phyloP scores from a whole-genome alignment of 2,797 vertebrate genomes.

The Enteromius trimaculatus region DNA sequence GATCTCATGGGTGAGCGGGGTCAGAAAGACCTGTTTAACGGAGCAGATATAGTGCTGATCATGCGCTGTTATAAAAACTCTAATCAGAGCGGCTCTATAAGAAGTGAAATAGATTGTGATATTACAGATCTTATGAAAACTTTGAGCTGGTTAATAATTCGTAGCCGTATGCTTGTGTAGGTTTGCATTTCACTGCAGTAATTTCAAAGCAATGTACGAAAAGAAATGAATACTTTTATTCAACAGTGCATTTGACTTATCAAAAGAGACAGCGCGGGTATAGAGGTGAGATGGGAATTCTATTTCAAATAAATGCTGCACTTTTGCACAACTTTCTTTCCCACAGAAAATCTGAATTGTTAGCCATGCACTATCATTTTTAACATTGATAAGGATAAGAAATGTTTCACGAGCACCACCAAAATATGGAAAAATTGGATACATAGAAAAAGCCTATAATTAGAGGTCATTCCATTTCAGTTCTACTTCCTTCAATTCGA shows the following conservation, averaged over 20 bases:
- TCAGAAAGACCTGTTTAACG: conserved; percentile 48
- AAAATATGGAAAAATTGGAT: not conserved
- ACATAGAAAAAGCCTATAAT: not conserved
- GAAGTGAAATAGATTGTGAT: conserved; percentile 30
- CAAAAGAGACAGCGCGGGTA: not conserved
- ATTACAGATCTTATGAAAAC: conserved; percentile 40
- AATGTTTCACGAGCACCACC: not conserved
- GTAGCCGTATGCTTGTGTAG: conserved; percentile 6
- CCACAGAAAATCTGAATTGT: not conserved
- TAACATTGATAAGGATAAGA: too few species aligned
- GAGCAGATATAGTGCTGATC: conserved; percentile 50
- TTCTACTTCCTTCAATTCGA: not conserved
- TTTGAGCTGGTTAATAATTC: conserved; percentile 39
- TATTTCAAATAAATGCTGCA: not conserved
- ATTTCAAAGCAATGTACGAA: conserved; percentile 8
- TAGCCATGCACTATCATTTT: not conserved
- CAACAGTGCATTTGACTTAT: not conserved
- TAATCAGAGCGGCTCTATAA: conserved; percentile 20
- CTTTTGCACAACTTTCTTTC: not conserved
- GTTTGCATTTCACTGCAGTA: conserved; percentile 2
- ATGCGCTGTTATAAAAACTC: conserved; percentile 33
- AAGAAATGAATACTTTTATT: not conserved
- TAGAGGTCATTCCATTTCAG: not conserved
- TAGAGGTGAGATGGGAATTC: not conserved
- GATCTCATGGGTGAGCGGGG: conserved; percentile 50